Base-by-base conservation (phyloP, 2,113 vertebrate species). In the Micronycteris hirsuta region DNA sequence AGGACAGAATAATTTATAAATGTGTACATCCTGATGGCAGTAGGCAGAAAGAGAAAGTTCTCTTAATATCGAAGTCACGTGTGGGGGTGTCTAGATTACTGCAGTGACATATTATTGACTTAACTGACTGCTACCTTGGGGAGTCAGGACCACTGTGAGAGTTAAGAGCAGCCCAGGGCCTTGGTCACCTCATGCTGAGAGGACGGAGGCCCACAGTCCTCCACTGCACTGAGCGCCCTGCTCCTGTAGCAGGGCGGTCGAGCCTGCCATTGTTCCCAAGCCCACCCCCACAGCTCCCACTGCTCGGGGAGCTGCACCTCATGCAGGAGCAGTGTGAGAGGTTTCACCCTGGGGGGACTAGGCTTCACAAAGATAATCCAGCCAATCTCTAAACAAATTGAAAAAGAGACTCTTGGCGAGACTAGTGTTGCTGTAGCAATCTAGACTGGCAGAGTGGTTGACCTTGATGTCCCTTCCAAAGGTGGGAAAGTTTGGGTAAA, bases 61-160 rank as follows among this genome's bases (percentile, higher is more conserved):
- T 96, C 67, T 95, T 95, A 95, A 91, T 97, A 91, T 74, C 93
- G 89, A 81, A 91, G 65, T 82, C 88, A 94, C 65, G 4, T 6
- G 7, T 61, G 86, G 81, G 45, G 82, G 49, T 61, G 76, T 94
- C 56, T 31, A 2, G 86, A 91, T 43, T 38, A 20, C n/a, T 20
- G 54, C 49, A 49, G 13, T 54, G 89, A 63, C 0, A 1, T 86
- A 38, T 38, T 61, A 70, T 81, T 71, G 71, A 95, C n/a, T 71
- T 88, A 77, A 91, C 70, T 87, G 85, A 86, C 33, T 76, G 63
- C 58, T 81, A 52, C 20, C 33, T 76, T 84, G 28, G 89, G 73
- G 81, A 88, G n/a, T 41, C 54, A 36, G 19, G 77, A 24, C 74
- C 85, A 38, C 52, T 22, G 5, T 20, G n/a, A 85, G 67, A 91